phyloP scores from a whole-genome alignment of 1,140 invertebrate species.

The Neuroterus valhalla region DNA sequence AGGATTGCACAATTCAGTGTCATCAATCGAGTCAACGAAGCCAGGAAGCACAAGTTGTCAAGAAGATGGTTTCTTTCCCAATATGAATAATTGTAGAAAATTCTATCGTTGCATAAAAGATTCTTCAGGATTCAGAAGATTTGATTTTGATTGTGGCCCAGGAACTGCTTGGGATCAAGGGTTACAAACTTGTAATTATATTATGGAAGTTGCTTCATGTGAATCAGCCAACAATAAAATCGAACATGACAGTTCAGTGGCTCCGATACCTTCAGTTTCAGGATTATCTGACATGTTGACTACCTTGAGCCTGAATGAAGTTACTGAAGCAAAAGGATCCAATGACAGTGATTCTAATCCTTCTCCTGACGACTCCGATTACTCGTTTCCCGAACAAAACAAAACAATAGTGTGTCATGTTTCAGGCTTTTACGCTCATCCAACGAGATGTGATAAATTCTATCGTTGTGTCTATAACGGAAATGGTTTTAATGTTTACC shows the following conservation, averaged over 20 bases:
- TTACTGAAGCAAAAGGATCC: not conserved
- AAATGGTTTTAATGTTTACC: constrained; percentile 77
- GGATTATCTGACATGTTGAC: not conserved
- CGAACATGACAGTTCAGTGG: constrained; percentile 3
- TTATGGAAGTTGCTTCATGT: constrained; percentile 61
- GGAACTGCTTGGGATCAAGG: constrained; percentile 73
- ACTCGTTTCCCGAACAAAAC: constrained; percentile 50
- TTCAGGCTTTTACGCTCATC: constrained; percentile 81
- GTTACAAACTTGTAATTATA: constrained; percentile 70
- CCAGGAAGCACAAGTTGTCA: too few relatives aligned
- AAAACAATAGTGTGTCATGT: constrained; percentile 69
- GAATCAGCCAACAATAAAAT: constrained; percentile 46
- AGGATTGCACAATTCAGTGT: too few relatives aligned
- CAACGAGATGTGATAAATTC: constrained; percentile 81
- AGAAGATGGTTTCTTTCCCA: constrained; percentile 79
- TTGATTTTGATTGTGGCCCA: constrained; percentile 68
- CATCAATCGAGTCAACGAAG: too few relatives aligned
- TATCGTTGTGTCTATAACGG: constrained; percentile 83
- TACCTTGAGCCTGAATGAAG: not conserved
- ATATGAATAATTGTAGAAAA: constrained; percentile 77
- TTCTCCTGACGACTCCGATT: constrained; percentile 41
- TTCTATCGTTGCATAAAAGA: constrained; percentile 77
- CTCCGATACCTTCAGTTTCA: not conserved
- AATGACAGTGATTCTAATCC: constrained; percentile 27
- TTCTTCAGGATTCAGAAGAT: constrained; percentile 67